Base-by-base conservation (phyloP, 37 sponge, comb jelly and placozoan species). In the Bolinopsis microptera region DNA sequence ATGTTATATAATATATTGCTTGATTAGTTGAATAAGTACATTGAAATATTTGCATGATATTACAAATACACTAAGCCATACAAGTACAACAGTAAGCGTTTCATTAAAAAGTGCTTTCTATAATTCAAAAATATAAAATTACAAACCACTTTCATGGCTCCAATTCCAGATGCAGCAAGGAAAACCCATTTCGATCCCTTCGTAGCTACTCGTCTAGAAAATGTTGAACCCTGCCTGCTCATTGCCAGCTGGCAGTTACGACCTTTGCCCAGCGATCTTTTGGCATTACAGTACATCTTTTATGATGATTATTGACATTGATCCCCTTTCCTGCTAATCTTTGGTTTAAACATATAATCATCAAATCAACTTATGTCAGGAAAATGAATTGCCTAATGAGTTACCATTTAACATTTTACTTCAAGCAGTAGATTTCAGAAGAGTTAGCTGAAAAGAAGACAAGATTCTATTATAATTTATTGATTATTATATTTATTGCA, bases 151-250 rank as follows among this genome's bases (percentile, higher is more conserved):
- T 86, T 86, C 90, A 86, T 86, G 24, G 61, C 90, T 8, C 90
- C 90, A 41, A 86, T 41, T 24, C 90, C 90, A n/a, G 61, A 24
- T 24, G 90, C 61, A 26, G 90, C 90, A 23, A 86, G 3, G 26
- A 86, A 24, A 0, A 41, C 28, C 90, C 90, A 86, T 86, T 86
- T 86, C 21, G 90, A 39, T 39, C 90, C 90, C 30, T 86, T 86
- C 2, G 35, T 22, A 34, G 61, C 31, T 3, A 40, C 61, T 41
- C 61, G 8, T 30, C 35, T 86, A 25, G 90, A 28, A 27, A 36
- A 86, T 3, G 36, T 86, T 5, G 80, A 77, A 35, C 35, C 26
- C 61, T 86, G 32, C 27, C 61, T 41, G 36, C 39, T 35, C 90
- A 86, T 86, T 40, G 35, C 35, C 35, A 77, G 35, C 32, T 28